Evolutionary conservation across 2,888 invertebrate species (phyloP).

Genomic region (Diarsia brunnea): DNA sequence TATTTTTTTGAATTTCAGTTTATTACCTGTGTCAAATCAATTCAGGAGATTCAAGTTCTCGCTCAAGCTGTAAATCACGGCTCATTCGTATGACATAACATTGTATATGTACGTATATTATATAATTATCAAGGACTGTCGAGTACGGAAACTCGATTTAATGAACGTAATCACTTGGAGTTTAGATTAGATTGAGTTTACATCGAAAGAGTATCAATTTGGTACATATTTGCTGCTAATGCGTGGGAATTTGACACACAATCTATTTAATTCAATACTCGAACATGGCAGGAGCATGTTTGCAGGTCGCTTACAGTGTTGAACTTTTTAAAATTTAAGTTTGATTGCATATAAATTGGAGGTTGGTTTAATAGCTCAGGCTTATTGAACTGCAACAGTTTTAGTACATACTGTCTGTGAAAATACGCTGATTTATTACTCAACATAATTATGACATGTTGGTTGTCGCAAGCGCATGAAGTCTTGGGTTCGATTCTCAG

Average conservation of each 20-base stretch:
- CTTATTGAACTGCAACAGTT: not conserved
- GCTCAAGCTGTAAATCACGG: not conserved
- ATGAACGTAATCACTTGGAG: constrained; percentile 1
- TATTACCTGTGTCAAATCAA: not conserved
- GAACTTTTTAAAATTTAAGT: not conserved
- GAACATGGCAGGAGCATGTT: not conserved
- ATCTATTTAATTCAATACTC: not conserved
- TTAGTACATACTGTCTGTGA: not conserved
- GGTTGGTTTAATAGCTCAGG: not conserved
- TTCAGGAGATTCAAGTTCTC: not conserved
- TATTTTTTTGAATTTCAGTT: not conserved
- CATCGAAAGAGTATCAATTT: constrained; percentile 13
- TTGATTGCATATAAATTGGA: not conserved
- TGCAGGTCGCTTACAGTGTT: not conserved
- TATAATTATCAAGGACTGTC: too few relatives aligned
- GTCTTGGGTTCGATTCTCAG: not conserved
- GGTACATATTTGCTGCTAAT: constrained; percentile 16
- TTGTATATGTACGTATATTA: too few relatives aligned
- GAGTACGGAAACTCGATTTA: not conserved
- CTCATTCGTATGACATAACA: not conserved
- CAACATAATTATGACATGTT: not conserved
- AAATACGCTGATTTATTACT: not conserved
- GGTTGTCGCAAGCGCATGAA: not conserved
- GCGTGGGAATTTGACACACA: not conserved
- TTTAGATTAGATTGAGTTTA: not conserved